phyloP scores from a whole-genome alignment of 2,113 vertebrate genomes.

The Phaethon lepturus region DNA sequence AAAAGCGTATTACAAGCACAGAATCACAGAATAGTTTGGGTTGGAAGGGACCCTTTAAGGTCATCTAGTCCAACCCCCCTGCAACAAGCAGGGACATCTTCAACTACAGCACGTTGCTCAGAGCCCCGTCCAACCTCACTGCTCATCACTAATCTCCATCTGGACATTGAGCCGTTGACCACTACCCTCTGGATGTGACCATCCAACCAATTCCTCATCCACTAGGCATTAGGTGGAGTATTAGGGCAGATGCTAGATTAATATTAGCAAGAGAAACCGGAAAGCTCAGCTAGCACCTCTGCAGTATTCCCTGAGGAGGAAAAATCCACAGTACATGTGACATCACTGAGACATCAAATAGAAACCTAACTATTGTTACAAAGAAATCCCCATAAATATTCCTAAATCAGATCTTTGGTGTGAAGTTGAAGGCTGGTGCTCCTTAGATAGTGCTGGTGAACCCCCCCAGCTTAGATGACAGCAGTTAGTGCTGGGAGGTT shows the following conservation, averaged over 20 bases:
- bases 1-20: not conserved
- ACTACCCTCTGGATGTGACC: no score
- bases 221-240: not conserved
- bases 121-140: no score
- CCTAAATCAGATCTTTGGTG: not conserved
- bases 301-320: not conserved
- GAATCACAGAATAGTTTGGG: no score
- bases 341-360: not conserved
- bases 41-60: no score
- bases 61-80: no score
- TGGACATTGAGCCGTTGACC: no score
- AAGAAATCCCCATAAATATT: not conserved
- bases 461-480: not conserved
- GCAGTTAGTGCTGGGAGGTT: not conserved
- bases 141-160: no score
- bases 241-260: not conserved
- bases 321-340: not conserved
- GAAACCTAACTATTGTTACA: not conserved
- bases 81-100: no score
- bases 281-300: not conserved
- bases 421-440: not conserved
- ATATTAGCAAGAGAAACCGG: not conserved
- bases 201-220: no score
- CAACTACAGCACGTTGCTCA: no score
- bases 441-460: not conserved